A percentile compares a stretch with the other conserved stretches of the same genome.
phyloP scores from a whole-genome alignment of 2,113 vertebrate species.

The Sturnira hondurensis region DNA sequence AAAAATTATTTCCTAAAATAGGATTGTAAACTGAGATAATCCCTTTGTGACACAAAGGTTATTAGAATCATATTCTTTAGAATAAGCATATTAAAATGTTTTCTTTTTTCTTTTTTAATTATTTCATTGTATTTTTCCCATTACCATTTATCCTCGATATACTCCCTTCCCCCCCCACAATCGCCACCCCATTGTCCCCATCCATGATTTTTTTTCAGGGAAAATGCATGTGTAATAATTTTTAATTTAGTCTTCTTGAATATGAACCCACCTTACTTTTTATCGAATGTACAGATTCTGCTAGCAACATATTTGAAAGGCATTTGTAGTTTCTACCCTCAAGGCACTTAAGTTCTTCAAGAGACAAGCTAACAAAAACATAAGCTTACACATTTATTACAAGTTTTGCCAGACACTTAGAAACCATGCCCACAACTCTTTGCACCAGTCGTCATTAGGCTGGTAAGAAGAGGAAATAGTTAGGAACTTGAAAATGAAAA shows the following conservation, averaged over 20 bases:
- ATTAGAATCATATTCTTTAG: not conserved
- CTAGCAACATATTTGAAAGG: not conserved
- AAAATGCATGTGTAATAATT: not conserved
- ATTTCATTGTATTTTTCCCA: no score
- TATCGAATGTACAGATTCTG: not conserved
- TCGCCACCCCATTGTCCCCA: no score
- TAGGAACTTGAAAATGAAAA: slow-evolving; percentile 32
- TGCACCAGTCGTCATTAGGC: not conserved
- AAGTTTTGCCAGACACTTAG: not conserved
- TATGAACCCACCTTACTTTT: not conserved
- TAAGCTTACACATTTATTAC: not conserved
- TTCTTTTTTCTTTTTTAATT: not conserved
- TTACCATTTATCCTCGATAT: no score
- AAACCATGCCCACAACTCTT: not conserved
- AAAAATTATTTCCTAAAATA: not conserved
- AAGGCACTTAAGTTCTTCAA: slow-evolving; percentile 43
- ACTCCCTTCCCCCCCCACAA: no score
- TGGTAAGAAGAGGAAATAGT: slow-evolving; percentile 11
- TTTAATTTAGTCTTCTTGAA: not conserved
- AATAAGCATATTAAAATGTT: not conserved
- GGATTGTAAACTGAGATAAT: not conserved
- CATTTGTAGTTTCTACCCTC: not conserved
- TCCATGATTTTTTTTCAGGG: not conserved
- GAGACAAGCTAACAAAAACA: not conserved
- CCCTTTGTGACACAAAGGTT: not conserved